Conservation (phyloP, 2,113 vertebrate species). For the Calidris pugnax region DNA sequence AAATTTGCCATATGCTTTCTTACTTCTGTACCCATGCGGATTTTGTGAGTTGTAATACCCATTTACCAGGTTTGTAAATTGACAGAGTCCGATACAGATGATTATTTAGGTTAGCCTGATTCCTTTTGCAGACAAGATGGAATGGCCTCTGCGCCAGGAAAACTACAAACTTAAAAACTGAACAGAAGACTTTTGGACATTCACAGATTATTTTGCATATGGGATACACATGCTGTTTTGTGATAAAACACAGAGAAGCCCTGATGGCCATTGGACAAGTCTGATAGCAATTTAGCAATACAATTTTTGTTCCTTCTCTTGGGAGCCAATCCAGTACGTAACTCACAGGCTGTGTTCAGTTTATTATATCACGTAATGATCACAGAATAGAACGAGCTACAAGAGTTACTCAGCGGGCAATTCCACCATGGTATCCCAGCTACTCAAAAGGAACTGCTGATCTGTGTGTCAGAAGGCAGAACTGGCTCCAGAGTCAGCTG, state of each 20-base stretch:
- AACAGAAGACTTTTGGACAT: background rate
- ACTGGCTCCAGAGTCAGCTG: background rate
- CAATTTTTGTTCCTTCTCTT: background rate
- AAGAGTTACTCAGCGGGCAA: background rate
- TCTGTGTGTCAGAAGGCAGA: background rate
- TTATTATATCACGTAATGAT: background rate
- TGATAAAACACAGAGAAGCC: conserved; percentile 16
- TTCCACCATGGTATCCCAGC: background rate
- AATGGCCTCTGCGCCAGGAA: background rate
- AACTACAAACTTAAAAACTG: background rate
- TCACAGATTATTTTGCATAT: background rate
- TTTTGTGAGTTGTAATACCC: background rate
- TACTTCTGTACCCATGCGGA: background rate
- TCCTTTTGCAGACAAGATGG: background rate
- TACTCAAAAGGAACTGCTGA: background rate
- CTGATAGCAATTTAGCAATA: background rate
- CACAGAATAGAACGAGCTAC: background rate
- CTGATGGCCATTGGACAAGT: background rate
- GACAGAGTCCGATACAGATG: background rate
- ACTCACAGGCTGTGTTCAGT: background rate
- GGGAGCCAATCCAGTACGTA: background rate
- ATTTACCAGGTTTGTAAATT: background rate
- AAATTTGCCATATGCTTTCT: background rate
- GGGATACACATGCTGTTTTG: background rate
- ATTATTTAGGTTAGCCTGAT: background rate